Evolutionary conservation across 2,888 invertebrate genomes (phyloP), one percentile per base, ranked within the genome.

Genomic region (Amblyjoppa proteus): DNA sequence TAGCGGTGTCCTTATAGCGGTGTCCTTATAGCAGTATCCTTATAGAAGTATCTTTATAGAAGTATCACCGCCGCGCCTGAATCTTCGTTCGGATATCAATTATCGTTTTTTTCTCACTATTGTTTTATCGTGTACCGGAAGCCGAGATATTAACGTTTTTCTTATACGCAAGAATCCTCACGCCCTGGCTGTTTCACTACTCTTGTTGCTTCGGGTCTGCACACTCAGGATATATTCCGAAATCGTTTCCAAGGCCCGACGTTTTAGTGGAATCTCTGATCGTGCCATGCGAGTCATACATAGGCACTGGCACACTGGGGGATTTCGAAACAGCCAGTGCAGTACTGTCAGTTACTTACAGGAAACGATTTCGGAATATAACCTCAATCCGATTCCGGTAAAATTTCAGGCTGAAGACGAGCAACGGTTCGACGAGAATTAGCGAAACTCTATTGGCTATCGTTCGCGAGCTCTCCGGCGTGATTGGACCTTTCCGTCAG

Each of bases 401-500:
- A 64, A 34, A 64, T 64, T 64, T 64, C 61, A 16, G 11, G 34
- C 16, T 34, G 34, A 16, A 64, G 9, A 34, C 31, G 7, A 34
- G 61, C 1, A 64, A 34, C 28, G 61, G 31, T 64, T 34, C n/a
- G 61, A 34, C 16, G 61, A 16, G 34, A 64, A 34, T 16, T 64
- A n/a, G 34, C 2, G 34, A 6, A 5, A 16, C 16, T 16, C 61
- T 5, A 64, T 64, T 64, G 61, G 61, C n/a, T 64, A 4, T 34
- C 31, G 16, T 64, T 16, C n/a, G n/a, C 31, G 5, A n/a, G 16
- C 34, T 31, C 61, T 64, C 34, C 1, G 16, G 6, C 16, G 16
- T 7, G 2, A 64, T 16, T 74, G 74, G 56, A 56, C 31, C 53
- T 66, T 81, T 81, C 80, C 74, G 66, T 16, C 66, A 20, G 73